These are phyloP conservation scores for Avahi laniger DNA, from an alignment of 2,797 vertebrate species.

Conservation along the genomic window DNA sequence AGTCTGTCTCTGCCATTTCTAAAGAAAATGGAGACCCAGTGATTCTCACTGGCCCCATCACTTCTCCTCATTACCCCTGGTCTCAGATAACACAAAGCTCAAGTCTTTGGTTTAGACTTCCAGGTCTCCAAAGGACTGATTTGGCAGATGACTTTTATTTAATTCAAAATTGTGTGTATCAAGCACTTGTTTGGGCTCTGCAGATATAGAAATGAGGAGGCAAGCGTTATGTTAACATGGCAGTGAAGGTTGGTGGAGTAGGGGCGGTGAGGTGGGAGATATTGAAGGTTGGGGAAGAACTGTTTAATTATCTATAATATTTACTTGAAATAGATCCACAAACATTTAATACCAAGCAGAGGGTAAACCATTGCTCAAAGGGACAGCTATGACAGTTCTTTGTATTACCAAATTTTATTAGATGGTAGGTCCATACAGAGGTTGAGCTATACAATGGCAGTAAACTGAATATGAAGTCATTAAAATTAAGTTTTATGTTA, in stretches of 20 bases:
- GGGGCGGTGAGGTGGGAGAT: background rate
- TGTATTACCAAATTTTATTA: conserved; percentile 38
- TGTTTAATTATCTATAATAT: background rate
- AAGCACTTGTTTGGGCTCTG: background rate
- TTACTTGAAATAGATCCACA: background rate
- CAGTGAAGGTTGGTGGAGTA: background rate
- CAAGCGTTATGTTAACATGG: background rate
- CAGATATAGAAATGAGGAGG: background rate
- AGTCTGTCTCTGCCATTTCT: background rate
- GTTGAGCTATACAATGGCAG: background rate
- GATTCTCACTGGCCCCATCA: background rate
- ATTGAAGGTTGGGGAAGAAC: background rate
- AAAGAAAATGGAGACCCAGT: background rate
- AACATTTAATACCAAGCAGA: background rate
- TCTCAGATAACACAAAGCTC: background rate
- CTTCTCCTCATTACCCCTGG: background rate
- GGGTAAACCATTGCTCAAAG: background rate
- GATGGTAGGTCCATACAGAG: background rate
- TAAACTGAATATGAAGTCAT: conserved; percentile 43
- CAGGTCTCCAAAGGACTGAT: background rate
- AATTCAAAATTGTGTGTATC: background rate
- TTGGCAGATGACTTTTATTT: background rate
- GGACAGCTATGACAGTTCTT: background rate
- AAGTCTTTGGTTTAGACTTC: background rate
- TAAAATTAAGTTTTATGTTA: conserved; percentile 58